Percentiles rank a stretch among this genome's conserved stretches.
Conservation (phyloP, 2,113 vertebrate species). For the Microcebus ravelobensis region DNA sequence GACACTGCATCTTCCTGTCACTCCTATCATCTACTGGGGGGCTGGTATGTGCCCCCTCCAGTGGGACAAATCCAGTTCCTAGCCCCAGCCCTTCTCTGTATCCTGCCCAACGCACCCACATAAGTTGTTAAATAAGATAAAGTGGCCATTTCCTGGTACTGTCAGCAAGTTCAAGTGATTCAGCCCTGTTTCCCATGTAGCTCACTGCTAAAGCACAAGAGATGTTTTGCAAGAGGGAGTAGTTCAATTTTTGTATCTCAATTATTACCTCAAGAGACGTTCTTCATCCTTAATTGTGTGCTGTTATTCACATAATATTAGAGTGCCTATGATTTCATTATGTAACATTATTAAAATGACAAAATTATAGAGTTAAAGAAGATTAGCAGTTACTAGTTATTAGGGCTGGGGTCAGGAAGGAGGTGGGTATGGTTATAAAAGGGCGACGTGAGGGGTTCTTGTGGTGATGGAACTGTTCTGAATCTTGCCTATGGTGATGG, state of each 20-base stretch:
- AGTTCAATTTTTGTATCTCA: conserved; percentile 41
- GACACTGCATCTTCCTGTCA: not conserved
- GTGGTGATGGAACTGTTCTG: not conserved
- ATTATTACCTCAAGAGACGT: conserved; percentile 35
- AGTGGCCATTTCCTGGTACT: conserved; percentile 13
- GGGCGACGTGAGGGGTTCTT: not conserved
- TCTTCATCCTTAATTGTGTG: conserved; percentile 41
- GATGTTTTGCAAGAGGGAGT: not conserved
- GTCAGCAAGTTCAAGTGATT: not conserved
- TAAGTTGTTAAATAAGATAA: not conserved
- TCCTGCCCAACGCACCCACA: not conserved
- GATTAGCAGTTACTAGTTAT: not conserved
- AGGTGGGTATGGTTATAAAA: not conserved
- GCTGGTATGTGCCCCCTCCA: no score
- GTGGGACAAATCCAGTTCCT: not conserved
- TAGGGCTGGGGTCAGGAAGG: not conserved
- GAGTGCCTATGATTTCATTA: conserved; percentile 35
- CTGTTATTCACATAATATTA: conserved; percentile 49
- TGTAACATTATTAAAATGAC: conserved; percentile 48
- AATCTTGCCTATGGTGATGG: not conserved
- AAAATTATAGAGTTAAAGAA: conserved; percentile 53
- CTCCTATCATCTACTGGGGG: rapidly evolving
- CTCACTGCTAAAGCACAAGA: not conserved
- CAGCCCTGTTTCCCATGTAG: not conserved
- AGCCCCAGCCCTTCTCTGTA: not conserved